These are phyloP conservation scores for Rhaphigaster nebulosa DNA, from an alignment of 2,888 invertebrate species.

Conservation along the genomic window DNA sequence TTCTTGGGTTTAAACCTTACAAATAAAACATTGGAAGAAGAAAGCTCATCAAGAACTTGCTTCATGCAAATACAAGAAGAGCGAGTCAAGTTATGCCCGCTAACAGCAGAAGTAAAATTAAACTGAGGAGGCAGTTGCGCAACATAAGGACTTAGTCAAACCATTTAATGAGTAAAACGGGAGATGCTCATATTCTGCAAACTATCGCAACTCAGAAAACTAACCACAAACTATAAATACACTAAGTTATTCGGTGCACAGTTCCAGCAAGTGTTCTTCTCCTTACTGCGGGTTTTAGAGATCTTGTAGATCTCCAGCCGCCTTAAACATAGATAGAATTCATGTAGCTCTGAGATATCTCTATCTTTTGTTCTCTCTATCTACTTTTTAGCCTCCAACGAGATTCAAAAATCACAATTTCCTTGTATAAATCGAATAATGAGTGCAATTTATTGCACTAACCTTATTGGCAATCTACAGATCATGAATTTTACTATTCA, in stretches of 20 bases:
- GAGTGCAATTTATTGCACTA: no score
- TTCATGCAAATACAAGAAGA: not conserved
- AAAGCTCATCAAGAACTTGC: not conserved
- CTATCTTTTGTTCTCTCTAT: no score
- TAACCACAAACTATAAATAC: not conserved
- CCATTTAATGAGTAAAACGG: not conserved
- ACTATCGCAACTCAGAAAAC: not conserved
- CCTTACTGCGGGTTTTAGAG: not conserved
- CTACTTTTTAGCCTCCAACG: no score
- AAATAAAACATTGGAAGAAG: not conserved
- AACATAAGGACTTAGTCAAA: not conserved
- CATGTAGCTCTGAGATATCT: no score
- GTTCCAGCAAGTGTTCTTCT: not conserved
- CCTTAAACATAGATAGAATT: not conserved
- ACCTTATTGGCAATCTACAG: no score
- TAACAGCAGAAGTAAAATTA: not conserved
- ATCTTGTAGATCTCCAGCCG: not conserved
- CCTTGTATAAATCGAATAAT: no score
- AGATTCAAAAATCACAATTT: no score
- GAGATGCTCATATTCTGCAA: not conserved
- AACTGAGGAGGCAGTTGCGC: not conserved
- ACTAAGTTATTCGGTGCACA: not conserved
- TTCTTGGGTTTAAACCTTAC: not conserved
- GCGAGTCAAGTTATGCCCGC: not conserved
- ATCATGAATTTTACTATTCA: no score